Percentiles rank a stretch among this genome's conserved stretches.
These are phyloP conservation scores for Pelvicachromis taeniatus DNA, from an alignment of 2,113 vertebrate species.

Conservation along the genomic window DNA sequence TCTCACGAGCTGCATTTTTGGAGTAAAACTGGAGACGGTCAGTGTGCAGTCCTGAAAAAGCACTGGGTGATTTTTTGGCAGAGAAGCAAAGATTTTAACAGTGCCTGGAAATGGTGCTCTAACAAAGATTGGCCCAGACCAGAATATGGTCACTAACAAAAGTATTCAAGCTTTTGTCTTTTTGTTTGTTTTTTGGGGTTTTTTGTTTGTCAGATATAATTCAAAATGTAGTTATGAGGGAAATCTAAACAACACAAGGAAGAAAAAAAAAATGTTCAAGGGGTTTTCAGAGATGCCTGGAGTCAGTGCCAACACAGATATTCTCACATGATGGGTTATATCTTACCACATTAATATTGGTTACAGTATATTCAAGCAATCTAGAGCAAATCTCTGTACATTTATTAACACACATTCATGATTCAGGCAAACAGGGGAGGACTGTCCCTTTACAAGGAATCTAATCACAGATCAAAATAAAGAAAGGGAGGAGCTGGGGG, in stretches of 20 bases:
- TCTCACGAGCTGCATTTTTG: constrained; percentile 1
- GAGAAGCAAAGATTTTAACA: constrained; percentile 23
- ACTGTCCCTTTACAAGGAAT: constrained; percentile 50
- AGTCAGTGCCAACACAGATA: constrained; percentile 17
- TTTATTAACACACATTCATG: constrained; percentile 59
- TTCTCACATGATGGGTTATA: constrained; percentile 16
- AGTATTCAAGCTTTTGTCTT: constrained; percentile 10
- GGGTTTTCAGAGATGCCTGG: not conserved
- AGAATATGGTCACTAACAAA: constrained; percentile 15
- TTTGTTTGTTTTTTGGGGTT: not conserved
- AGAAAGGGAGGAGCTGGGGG: not conserved
- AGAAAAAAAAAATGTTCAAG: not conserved
- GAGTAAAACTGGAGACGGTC: not conserved
- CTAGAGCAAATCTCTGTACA: constrained; percentile 58
- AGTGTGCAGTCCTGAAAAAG: constrained; percentile 1
- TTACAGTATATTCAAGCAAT: constrained; percentile 51
- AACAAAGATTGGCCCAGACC: constrained; percentile 10
- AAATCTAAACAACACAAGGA: constrained; percentile 2
- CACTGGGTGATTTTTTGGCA: constrained; percentile 12
- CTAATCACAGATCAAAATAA: constrained; percentile 18
- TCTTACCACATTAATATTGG: not conserved
- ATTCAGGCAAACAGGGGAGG: constrained; percentile 34
- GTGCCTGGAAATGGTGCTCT: constrained; percentile 37
- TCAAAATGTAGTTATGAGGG: not conserved
- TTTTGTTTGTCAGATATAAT: not conserved